Conservation (phyloP, 2,888 invertebrate genomes). For the Tyria jacobaeae region DNA sequence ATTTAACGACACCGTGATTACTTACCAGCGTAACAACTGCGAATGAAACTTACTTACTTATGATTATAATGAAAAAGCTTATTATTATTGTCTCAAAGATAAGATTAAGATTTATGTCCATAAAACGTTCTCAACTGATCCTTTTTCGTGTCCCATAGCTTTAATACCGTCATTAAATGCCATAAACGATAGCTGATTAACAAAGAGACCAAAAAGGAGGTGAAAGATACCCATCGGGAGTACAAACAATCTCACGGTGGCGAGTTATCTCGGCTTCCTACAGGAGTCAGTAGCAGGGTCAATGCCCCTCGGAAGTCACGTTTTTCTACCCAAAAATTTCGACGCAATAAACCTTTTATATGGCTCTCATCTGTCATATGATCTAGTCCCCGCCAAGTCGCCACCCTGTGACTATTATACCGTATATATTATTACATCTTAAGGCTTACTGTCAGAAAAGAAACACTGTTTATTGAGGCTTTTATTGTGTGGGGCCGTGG, state of each 20-base stretch:
- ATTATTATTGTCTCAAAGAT: slow-evolving; percentile 16
- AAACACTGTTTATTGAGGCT: slow-evolving; percentile 72
- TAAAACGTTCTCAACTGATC: slow-evolving; percentile 31
- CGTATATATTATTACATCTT: slow-evolving; percentile 63
- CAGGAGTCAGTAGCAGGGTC: slow-evolving; percentile 76
- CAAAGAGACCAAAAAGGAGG: slow-evolving; percentile 61
- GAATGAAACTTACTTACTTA: slow-evolving; percentile 54
- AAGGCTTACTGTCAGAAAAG: slow-evolving; percentile 76
- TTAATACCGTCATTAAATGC: slow-evolving; percentile 44
- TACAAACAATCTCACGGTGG: slow-evolving; percentile 65
- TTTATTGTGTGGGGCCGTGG: slow-evolving; percentile 61
- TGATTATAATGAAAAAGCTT: slow-evolving; percentile 34
- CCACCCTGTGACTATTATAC: slow-evolving; percentile 67
- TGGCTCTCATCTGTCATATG: slow-evolving; percentile 80
- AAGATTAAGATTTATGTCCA: slow-evolving; percentile 29
- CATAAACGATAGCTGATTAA: slow-evolving; percentile 59
- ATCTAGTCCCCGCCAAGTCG: slow-evolving; percentile 58
- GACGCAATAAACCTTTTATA: slow-evolving; percentile 75
- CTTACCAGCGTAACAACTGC: slow-evolving; percentile 63
- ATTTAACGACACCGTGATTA: slow-evolving; percentile 74
- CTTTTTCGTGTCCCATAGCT: slow-evolving; percentile 44
- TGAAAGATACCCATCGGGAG: slow-evolving; percentile 67
- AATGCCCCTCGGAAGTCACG: slow-evolving; percentile 73
- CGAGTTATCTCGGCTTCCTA: slow-evolving; percentile 67
- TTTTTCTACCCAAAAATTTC: slow-evolving; percentile 69